phyloP scores from a whole-genome alignment of 2,113 vertebrate species.

The Burhinus oedicnemus region DNA sequence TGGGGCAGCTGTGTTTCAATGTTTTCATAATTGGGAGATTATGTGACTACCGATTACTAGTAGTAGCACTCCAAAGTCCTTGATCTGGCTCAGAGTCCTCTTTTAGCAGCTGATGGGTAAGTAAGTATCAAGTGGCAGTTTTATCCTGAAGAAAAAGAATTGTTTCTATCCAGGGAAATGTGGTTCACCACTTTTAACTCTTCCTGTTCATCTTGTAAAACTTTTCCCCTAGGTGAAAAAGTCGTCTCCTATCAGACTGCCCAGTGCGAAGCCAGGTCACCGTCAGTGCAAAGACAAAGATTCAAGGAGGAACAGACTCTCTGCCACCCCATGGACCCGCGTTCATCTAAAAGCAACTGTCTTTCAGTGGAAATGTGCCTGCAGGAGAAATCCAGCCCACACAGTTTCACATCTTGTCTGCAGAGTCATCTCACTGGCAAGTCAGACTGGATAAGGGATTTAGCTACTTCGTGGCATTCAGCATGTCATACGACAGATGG shows the following conservation, averaged over 20 bases:
- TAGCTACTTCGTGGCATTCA: background rate
- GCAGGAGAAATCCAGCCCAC: background rate
- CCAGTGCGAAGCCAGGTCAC: background rate
- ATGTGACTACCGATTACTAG: background rate
- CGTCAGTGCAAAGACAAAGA: background rate
- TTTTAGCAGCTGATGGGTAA: background rate
- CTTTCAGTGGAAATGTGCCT: background rate
- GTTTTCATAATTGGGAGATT: background rate
- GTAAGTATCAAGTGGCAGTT: background rate
- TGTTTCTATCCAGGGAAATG: background rate
- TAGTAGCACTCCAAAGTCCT: background rate
- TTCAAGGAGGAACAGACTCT: background rate
- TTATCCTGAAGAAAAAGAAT: background rate
- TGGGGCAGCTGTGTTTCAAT: background rate
- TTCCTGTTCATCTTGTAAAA: background rate
- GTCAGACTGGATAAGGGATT: background rate
- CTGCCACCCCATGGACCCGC: background rate
- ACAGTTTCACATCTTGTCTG: background rate
- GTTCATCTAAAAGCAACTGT: background rate
- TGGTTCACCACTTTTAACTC: background rate
- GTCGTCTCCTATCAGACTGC: background rate
- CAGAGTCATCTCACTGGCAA: background rate
- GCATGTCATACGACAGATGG: background rate
- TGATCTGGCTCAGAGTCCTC: background rate
- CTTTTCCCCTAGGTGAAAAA: background rate